Conservation (phyloP, 2,888 invertebrate species). For the Drosophila nr. medialis region DNA sequence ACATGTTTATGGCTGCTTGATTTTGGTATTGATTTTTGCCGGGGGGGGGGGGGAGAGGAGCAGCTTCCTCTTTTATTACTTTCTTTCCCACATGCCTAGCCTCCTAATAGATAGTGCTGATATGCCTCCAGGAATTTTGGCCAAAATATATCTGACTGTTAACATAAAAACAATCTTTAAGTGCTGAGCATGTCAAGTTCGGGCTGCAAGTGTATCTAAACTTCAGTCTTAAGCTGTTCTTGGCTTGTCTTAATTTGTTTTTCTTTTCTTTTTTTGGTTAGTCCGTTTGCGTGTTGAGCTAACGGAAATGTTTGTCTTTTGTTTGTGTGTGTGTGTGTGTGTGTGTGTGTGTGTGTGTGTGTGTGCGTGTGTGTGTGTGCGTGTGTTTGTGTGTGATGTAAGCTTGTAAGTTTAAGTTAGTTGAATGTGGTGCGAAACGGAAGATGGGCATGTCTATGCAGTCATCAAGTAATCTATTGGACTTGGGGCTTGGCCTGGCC, state of each 20-base stretch:
- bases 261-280: constrained; percentile 31
- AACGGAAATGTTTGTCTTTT: constrained; percentile 72
- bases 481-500: constrained; percentile 54
- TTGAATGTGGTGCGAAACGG: constrained; percentile 40
- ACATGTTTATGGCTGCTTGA: not conserved
- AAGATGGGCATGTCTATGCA: constrained; percentile 40
- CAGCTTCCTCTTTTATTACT: not conserved
- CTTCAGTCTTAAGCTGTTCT: not conserved
- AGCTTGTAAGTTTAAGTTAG: constrained; percentile 30
- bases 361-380: not conserved
- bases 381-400: constrained; percentile 46
- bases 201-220: not conserved
- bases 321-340: not conserved
- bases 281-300: constrained; percentile 59
- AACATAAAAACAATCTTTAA: not conserved
- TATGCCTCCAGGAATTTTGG: not conserved
- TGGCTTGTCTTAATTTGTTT: constrained; percentile 3
- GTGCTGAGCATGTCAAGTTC: not conserved
- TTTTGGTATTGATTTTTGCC: not conserved
- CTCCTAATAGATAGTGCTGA: not conserved
- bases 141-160: not conserved
- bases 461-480: constrained; percentile 47
- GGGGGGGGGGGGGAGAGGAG: not conserved
- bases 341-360: constrained; percentile 9
- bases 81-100: not conserved